A percentile compares a stretch with the other conserved stretches of the same genome.
Conservation (phyloP, 2,888 invertebrate species). For the Auanema freiburgensis region DNA sequence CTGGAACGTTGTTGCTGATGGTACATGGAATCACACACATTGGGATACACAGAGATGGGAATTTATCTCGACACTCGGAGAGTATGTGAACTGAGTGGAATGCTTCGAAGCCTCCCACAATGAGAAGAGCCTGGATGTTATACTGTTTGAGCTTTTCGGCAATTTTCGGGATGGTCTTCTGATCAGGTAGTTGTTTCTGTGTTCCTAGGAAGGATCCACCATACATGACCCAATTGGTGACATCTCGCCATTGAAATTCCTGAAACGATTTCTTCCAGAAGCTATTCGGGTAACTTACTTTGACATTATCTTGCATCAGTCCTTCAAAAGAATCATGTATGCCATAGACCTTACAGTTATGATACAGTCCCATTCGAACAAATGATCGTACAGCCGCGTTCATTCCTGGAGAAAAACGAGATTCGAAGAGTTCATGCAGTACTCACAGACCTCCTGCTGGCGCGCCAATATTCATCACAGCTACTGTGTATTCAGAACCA, state of each 20-base stretch:
- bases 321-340: constrained; percentile 95
- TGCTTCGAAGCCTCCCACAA: constrained; percentile 92
- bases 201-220: constrained; percentile 96
- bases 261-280: constrained; percentile 62
- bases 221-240: constrained; percentile 93
- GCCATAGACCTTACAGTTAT: constrained; percentile 89
- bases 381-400: constrained; percentile 97
- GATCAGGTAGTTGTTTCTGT: constrained; percentile 71
- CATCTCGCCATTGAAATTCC: constrained; percentile 80
- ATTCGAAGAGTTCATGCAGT: background rate
- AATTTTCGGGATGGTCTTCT: constrained; percentile 73
- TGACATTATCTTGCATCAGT: constrained; percentile 79
- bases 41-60: constrained; percentile 87
- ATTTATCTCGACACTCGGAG: constrained; percentile 75
- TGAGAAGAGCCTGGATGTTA: constrained; percentile 73
- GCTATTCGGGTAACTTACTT: constrained; percentile 47
- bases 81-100: constrained; percentile 82
- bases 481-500: constrained; percentile 67
- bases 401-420: constrained; percentile 75
- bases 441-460: constrained; percentile 86
- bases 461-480: constrained; percentile 94
- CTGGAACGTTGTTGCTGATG: constrained; percentile 98
- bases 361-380: constrained; percentile 89
- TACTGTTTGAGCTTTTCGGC: constrained; percentile 84
- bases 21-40: constrained; percentile 93